These are phyloP conservation scores for Onthophagus taurus DNA, from an alignment of 1,140 invertebrate species.

Conservation along the genomic window DNA sequence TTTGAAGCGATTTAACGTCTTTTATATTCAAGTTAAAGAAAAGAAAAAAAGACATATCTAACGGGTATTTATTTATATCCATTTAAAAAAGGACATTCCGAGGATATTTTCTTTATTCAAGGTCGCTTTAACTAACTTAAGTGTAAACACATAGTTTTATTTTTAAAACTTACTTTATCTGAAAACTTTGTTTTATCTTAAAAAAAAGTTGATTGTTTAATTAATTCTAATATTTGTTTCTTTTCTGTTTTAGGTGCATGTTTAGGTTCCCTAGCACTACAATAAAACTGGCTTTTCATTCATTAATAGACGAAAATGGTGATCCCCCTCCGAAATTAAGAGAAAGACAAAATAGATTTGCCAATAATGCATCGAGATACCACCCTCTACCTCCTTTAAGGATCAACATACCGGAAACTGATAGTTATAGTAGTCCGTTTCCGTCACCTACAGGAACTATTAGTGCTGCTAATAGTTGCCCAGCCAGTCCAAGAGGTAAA, in stretches of 20 bases:
- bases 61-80: too few relatives aligned
- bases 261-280: slow-evolving; percentile 95
- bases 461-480: slow-evolving; percentile 91
- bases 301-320: slow-evolving; percentile 64
- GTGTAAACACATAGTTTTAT: too few relatives aligned
- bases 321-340: slow-evolving; percentile 32
- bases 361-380: slow-evolving; percentile 28
- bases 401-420: slow-evolving; percentile 85
- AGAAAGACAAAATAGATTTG: slow-evolving; percentile 35
- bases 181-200: too few relatives aligned
- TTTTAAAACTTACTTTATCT: too few relatives aligned
- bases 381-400: slow-evolving; percentile 65
- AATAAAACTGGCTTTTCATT: slow-evolving; percentile 89
- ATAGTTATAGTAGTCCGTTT: slow-evolving; percentile 73
- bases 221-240: too few relatives aligned
- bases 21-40: too few relatives aligned
- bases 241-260: slow-evolving; percentile 66
- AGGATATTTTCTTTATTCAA: too few relatives aligned
- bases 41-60: too few relatives aligned
- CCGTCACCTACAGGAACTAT: slow-evolving; percentile 87
- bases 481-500: slow-evolving; percentile 78
- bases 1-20: too few relatives aligned
- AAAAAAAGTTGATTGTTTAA: too few relatives aligned
- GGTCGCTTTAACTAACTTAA: too few relatives aligned
- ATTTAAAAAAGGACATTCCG: too few relatives aligned